Evolutionary conservation across 2,888 invertebrate genomes (phyloP).

Genomic region (Tetranychus truncatus): DNA sequence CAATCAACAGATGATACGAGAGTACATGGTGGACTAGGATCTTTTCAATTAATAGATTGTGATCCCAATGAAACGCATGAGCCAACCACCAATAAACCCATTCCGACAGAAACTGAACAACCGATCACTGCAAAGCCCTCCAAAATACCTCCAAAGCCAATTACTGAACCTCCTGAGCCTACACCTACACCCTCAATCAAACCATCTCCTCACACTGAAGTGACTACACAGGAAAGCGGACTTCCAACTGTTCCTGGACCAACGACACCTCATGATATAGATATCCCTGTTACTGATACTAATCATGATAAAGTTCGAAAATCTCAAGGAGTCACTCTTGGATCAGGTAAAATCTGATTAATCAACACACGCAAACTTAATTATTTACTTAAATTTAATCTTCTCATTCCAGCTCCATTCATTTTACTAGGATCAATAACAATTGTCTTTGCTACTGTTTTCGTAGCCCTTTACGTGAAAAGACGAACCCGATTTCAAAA

Average conservation of each 20-base stretch:
- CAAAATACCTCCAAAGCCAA: no score
- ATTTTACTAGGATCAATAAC: background rate
- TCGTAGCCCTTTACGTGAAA: background rate
- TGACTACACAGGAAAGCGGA: no score
- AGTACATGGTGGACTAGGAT: background rate
- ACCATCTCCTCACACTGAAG: no score
- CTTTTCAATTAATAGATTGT: background rate
- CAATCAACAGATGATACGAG: background rate
- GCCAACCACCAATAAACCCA: background rate
- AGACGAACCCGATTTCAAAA: background rate
- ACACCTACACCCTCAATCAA: background rate
- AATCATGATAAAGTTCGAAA: background rate
- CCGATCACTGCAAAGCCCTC: no score
- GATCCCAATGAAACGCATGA: background rate
- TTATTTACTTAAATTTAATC: background rate
- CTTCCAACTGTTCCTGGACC: no score
- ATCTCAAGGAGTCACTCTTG: background rate
- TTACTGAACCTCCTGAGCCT: no score
- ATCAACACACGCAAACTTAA: background rate
- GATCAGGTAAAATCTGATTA: background rate
- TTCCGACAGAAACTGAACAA: no score
- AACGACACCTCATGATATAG: background rate
- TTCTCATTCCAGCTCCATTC: background rate
- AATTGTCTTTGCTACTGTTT: background rate
- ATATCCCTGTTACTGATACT: background rate